A percentile compares a stretch with the other conserved stretches of the same genome.
phyloP scores from a whole-genome alignment of 2,797 vertebrate genomes.

The Novumbra hubbsi region DNA sequence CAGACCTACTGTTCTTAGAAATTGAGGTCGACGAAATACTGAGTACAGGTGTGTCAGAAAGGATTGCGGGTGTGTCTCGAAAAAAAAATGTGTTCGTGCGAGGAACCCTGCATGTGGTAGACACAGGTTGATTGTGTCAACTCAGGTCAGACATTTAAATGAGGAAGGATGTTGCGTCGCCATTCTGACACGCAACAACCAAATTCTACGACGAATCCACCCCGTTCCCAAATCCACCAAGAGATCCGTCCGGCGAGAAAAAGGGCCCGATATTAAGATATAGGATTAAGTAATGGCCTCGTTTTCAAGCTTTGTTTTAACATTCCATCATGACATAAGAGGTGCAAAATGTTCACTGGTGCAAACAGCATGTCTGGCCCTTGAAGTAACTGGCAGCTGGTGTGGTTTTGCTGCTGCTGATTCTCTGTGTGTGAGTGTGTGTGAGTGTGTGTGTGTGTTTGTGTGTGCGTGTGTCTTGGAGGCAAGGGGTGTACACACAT shows the following conservation, averaged over 20 bases:
- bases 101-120: background rate
- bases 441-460: background rate
- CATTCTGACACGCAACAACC: background rate
- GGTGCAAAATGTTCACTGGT: background rate
- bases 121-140: background rate
- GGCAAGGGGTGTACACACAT: slow-evolving; percentile 14
- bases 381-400: background rate
- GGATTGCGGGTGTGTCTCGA: background rate
- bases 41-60: background rate
- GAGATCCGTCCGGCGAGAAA: background rate
- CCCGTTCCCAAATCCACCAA: background rate
- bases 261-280: background rate
- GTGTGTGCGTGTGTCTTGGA: background rate
- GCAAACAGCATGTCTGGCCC: background rate
- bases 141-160: background rate
- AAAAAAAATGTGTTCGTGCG: background rate
- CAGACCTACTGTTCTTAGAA: too few species aligned
- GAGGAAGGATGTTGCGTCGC: background rate
- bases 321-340: background rate
- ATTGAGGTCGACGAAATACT: background rate
- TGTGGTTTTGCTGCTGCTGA: background rate
- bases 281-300: background rate
- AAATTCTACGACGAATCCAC: background rate
- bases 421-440: background rate
- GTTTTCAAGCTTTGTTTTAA: background rate